These are phyloP conservation scores for Vidua chalybeata DNA, from an alignment of 2,113 vertebrate species.

Conservation along the genomic window DNA sequence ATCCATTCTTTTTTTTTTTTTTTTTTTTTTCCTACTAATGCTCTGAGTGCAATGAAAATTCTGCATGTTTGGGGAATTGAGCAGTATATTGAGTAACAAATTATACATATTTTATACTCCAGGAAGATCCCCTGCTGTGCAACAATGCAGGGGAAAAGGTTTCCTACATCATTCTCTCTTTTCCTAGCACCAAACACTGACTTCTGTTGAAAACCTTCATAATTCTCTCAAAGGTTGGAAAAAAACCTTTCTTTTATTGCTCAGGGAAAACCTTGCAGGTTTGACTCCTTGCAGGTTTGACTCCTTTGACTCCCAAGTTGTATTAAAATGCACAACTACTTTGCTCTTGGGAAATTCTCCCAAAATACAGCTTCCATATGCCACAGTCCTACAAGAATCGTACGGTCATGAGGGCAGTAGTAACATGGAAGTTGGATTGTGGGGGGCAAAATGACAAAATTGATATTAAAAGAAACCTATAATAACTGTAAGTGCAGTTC, in stretches of 20 bases:
- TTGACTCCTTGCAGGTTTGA: background rate
- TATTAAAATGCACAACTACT: background rate
- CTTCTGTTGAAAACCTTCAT: background rate
- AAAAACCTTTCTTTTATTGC: background rate
- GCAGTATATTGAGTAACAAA: background rate
- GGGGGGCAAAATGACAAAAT: background rate
- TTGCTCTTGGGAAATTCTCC: background rate
- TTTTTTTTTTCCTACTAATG: background rate
- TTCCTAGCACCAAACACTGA: background rate
- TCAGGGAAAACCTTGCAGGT: background rate
- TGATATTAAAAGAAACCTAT: background rate
- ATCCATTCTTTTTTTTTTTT: background rate
- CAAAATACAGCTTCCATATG: background rate
- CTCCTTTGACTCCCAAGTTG: background rate
- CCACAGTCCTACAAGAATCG: background rate
- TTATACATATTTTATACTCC: background rate
- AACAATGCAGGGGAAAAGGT: background rate
- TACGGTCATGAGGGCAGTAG: background rate
- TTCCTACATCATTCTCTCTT: background rate
- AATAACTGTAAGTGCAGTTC: background rate
- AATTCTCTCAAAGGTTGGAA: background rate
- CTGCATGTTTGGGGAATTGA: background rate
- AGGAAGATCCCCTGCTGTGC: background rate
- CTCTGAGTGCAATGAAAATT: background rate
- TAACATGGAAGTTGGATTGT: background rate